Evolutionary conservation across 2,113 vertebrate genomes (phyloP), one percentile per base, ranked within the genome.

Genomic region (Alligator sinensis): DNA sequence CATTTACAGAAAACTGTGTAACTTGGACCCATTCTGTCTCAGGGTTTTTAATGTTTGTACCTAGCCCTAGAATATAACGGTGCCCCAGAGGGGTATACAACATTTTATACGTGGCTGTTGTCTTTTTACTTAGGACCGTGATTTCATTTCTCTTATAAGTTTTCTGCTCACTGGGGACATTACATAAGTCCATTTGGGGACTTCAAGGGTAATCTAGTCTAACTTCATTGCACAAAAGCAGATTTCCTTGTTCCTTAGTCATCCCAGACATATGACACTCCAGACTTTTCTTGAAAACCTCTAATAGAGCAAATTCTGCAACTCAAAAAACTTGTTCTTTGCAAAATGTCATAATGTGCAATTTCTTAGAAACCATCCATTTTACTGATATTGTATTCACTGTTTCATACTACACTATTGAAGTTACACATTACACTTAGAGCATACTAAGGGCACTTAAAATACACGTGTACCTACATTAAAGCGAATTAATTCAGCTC

Each of bases 121-220:
- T 30, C 18, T 34, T 70, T 70, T 38, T 70, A 70, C 30, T 34
- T 70, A 22, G 19, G 30, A 70, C 19, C 59, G 77, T 47, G 88
- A 79, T 94, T 93, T 93, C 22, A 21, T 91, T 94, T 90, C 68
- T 93, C 17, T 82, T 87, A 63, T 77, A 85, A 66, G 54, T 86
- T 94, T 85, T 87, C 84, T 89, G 27, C 90, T 79, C 82, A 84
- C 11, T 76, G 78, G 38, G 83, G 72, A 19, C 22, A 58, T 83
- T 15, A 1, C 82, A n/a, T 81, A 89, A 91, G 82, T 14, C 9
- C 90, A 59, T 85, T 91, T 88, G 87, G 64, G 77, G 28, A 64
- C 27, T 79, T 47, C 47, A 47, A 47, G 47, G 47, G 47, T 47
- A 47, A 47, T 47, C 47, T 47, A 47, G 47, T 47, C 47, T 47